These are phyloP conservation scores for Amblyteles armatorius DNA, from an alignment of 2,888 invertebrate genomes.

Conservation along the genomic window DNA sequence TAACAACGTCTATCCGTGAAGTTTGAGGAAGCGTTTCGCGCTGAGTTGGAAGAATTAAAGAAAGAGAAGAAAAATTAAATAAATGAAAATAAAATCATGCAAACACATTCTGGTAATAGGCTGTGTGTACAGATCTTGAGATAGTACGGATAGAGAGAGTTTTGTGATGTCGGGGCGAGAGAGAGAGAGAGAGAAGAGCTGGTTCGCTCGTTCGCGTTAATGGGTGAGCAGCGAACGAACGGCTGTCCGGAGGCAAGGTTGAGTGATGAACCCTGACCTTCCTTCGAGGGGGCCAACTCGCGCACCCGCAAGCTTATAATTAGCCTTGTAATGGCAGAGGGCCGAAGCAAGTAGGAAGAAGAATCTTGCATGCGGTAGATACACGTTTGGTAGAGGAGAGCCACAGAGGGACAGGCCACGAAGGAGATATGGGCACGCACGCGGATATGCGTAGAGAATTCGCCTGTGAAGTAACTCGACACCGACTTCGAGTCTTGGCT, in stretches of 20 bases:
- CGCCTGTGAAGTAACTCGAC: not conserved
- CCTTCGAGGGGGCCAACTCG: conserved; percentile 51
- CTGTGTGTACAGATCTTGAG: conserved; percentile 2
- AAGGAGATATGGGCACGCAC: not conserved
- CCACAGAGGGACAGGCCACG: not conserved
- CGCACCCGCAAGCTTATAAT: conserved; percentile 57
- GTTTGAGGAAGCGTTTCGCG: conserved; percentile 48
- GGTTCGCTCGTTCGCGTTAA: conserved; percentile 72
- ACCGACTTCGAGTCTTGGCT: not conserved
- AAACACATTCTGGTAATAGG: conserved; percentile 69
- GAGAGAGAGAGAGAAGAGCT: conserved; percentile 23
- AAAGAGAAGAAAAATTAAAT: conserved; percentile 23
- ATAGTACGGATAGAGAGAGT: not conserved
- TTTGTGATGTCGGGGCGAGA: not conserved
- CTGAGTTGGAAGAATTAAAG: conserved; percentile 1
- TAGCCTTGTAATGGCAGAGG: conserved; percentile 41
- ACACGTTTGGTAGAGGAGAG: conserved; percentile 14
- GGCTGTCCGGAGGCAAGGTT: conserved; percentile 74
- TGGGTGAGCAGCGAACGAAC: conserved; percentile 71
- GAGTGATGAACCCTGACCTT: conserved; percentile 77
- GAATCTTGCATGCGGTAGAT: conserved; percentile 33
- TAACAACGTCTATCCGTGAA: conserved; percentile 34
- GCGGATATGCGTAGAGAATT: conserved; percentile 14
- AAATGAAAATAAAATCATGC: conserved; percentile 55
- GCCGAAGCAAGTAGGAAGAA: conserved; percentile 27